Percentiles rank a stretch among this genome's conserved stretches.
phyloP scores from a whole-genome alignment of 2,113 vertebrate species.

The Cyanoliseus patagonus region DNA sequence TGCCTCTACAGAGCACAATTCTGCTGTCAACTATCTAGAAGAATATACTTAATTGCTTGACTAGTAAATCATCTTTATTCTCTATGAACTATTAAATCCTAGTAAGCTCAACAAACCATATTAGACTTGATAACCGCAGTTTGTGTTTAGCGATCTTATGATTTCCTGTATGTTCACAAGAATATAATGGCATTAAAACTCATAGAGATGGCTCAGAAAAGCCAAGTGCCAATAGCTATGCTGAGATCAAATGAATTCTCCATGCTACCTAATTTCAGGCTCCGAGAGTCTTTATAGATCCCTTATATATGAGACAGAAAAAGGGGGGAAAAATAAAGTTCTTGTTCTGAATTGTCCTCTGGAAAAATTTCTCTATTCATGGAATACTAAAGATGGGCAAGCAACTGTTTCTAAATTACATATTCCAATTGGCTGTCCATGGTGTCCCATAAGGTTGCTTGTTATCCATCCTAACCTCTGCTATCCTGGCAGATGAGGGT shows the following conservation, averaged over 20 bases:
- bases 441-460: neutral
- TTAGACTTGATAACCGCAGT: neutral
- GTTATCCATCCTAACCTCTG: neutral
- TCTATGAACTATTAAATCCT: neutral
- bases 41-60: neutral
- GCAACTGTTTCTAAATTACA: neutral
- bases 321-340: neutral
- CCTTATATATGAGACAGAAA: neutral
- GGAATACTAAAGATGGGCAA: neutral
- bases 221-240: neutral
- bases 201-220: neutral
- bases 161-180: neutral
- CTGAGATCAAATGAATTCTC: neutral
- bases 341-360: neutral
- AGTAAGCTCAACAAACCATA: neutral
- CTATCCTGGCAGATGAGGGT: fast-evolving
- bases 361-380: neutral
- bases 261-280: neutral
- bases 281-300: neutral
- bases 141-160: neutral
- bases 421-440: neutral
- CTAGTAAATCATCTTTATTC: neutral
- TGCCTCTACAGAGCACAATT: neutral
- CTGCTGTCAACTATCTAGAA: neutral
- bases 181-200: neutral